Evolutionary conservation across 2,797 vertebrate species (phyloP).

Genomic region (Phalanger gymnotis): DNA sequence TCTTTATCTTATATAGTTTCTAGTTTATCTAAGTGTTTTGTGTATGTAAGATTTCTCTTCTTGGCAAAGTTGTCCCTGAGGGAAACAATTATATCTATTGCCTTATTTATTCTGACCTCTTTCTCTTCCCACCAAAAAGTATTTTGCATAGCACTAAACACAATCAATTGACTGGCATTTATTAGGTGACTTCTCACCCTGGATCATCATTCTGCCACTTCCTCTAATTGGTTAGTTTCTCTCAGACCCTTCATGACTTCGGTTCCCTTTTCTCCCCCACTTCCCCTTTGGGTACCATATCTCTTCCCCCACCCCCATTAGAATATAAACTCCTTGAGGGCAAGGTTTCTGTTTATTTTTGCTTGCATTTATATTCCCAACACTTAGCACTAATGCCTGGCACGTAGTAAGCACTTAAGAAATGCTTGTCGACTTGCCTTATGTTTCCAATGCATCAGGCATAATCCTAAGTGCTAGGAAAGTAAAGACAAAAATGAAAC

Average conservation of each 20-base stretch:
- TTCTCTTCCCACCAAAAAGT: background rate
- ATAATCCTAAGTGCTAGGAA: background rate
- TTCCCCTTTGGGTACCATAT: background rate
- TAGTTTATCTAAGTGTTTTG: background rate
- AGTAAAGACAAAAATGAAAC: background rate
- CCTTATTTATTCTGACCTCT: background rate
- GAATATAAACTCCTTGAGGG: background rate
- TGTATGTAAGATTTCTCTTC: background rate
- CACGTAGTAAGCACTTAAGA: background rate
- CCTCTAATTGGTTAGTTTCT: background rate
- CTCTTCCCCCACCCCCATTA: background rate
- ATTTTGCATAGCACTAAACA: background rate
- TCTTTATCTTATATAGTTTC: background rate
- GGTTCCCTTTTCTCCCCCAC: background rate
- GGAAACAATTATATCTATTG: background rate
- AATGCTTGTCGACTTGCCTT: background rate
- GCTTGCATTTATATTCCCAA: background rate
- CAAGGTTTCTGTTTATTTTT: background rate
- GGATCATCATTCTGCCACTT: background rate
- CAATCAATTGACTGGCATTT: background rate
- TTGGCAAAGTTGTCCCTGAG: background rate
- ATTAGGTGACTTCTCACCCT: background rate
- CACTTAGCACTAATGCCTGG: background rate
- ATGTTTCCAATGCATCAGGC: background rate
- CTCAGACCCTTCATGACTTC: background rate